Evolutionary conservation across 2,888 invertebrate genomes (phyloP).

Genomic region (Carterocephalus palaemon): DNA sequence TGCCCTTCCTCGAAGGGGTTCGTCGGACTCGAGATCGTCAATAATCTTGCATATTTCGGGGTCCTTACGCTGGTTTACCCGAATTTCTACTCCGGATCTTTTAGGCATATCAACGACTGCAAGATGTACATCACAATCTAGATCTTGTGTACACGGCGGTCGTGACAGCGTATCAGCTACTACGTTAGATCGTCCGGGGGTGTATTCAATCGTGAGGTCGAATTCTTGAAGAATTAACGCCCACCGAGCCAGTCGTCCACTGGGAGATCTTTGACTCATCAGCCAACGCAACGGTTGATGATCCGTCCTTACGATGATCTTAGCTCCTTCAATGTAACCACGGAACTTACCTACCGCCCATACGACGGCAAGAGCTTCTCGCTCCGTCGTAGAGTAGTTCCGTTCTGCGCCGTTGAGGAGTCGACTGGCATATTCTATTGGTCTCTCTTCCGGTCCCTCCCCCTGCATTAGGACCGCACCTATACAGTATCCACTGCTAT

Average conservation of each 20-base stretch:
- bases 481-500: slow-evolving; percentile 29
- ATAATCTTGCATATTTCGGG: slow-evolving; percentile 25
- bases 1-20: slow-evolving; percentile 23
- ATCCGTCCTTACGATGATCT: slow-evolving; percentile 45
- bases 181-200: slow-evolving; percentile 37
- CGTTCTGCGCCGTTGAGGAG: slow-evolving; percentile 37
- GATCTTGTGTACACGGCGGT: background rate
- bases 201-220: slow-evolving; percentile 44
- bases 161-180: background rate
- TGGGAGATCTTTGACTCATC: slow-evolving; percentile 21
- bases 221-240: slow-evolving; percentile 40
- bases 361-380: slow-evolving; percentile 39
- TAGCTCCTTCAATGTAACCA: slow-evolving; percentile 46
- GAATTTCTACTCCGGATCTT: slow-evolving; percentile 11
- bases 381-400: slow-evolving; percentile 51
- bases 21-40: slow-evolving; percentile 26
- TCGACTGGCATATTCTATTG: slow-evolving; percentile 36
- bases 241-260: slow-evolving; percentile 27
- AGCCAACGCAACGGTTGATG: slow-evolving; percentile 31
- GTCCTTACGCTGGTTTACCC: slow-evolving; percentile 22
- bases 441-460: too few relatives aligned
- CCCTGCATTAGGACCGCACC: slow-evolving; percentile 30
- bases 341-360: slow-evolving; percentile 26
- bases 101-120: background rate
- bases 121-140: background rate